Percentiles rank a stretch among this genome's conserved stretches.
Conservation (phyloP, 1,140 invertebrate species). For the Drosophila serrata region DNA sequence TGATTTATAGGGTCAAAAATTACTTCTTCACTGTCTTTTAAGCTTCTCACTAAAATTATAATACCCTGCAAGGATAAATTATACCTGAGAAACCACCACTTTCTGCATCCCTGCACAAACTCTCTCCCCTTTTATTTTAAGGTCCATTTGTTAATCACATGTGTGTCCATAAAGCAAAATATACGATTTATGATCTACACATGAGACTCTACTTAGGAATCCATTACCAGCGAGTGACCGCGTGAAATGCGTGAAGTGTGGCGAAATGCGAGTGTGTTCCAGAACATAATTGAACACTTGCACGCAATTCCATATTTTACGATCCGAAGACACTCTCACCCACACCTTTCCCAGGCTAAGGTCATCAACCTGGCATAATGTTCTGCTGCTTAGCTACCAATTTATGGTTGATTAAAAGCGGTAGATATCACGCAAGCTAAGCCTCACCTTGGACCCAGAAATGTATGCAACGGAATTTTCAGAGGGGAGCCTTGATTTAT, state of each 20-base stretch:
- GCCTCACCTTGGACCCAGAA: slow-evolving; percentile 29
- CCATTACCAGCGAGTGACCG: slow-evolving; percentile 64
- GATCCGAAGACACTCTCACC: slow-evolving; percentile 56
- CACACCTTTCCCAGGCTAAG: slow-evolving; percentile 1
- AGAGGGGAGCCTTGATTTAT: slow-evolving; percentile 10
- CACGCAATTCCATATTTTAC: slow-evolving; percentile 78
- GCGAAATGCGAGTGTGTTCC: slow-evolving; percentile 47
- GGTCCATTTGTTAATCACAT: slow-evolving; percentile 46
- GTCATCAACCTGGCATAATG: slow-evolving; percentile 47
- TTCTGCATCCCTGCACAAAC: not conserved
- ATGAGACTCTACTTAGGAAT: slow-evolving; percentile 68
- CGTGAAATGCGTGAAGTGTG: slow-evolving; percentile 73
- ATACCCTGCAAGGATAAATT: too few species aligned
- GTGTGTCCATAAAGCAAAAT: slow-evolving; percentile 22
- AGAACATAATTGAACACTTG: slow-evolving; percentile 73
- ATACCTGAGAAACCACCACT: not conserved
- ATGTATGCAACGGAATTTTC: slow-evolving; percentile 43
- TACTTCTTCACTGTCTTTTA: too few species aligned
- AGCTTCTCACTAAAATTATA: too few species aligned
- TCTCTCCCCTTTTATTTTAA: not conserved
- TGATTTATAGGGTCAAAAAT: too few species aligned
- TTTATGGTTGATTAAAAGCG: slow-evolving; percentile 73
- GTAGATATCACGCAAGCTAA: slow-evolving; percentile 61
- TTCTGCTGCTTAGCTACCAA: slow-evolving; percentile 47
- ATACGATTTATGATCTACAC: slow-evolving; percentile 37